phyloP scores from a whole-genome alignment of 2,797 vertebrate species.

The Nyctalus aviator region DNA sequence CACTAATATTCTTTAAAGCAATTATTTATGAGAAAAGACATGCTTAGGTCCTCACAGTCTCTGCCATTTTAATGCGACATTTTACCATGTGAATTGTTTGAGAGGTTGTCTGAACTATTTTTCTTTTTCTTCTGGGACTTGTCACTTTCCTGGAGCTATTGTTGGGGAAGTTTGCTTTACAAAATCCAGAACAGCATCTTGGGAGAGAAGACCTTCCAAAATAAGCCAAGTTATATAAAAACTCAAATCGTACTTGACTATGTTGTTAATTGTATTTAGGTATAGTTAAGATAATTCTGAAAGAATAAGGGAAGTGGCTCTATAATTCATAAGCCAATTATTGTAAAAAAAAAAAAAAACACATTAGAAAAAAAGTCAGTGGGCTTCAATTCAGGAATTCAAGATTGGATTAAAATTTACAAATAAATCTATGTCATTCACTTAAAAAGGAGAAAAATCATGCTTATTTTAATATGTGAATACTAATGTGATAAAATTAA shows the following conservation, averaged over 20 bases:
- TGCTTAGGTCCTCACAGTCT: neutral
- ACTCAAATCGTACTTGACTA: neutral
- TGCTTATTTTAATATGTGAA: neutral
- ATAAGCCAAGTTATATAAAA: neutral
- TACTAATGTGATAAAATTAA: neutral
- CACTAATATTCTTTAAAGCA: neutral
- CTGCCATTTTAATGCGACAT: neutral
- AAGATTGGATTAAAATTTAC: neutral
- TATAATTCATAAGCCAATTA: neutral
- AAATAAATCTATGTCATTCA: neutral
- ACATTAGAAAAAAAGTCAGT: neutral
- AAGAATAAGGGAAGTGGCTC: neutral
- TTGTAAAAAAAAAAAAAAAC: neutral
- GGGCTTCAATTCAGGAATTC: neutral
- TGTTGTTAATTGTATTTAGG: neutral
- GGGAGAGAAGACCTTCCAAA: neutral
- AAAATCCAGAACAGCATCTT: neutral
- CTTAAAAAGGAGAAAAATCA: neutral
- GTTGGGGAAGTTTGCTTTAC: neutral
- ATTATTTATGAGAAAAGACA: neutral
- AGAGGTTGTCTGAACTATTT: neutral
- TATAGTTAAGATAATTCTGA: neutral
- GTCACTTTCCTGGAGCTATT: neutral
- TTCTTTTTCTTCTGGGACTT: neutral
- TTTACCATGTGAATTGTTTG: conserved; percentile 13